Percentiles rank a stretch among this genome's conserved stretches.
Evolutionary conservation across 2,888 invertebrate genomes (phyloP).

Genomic region (Phrixothrix hirtus): DNA sequence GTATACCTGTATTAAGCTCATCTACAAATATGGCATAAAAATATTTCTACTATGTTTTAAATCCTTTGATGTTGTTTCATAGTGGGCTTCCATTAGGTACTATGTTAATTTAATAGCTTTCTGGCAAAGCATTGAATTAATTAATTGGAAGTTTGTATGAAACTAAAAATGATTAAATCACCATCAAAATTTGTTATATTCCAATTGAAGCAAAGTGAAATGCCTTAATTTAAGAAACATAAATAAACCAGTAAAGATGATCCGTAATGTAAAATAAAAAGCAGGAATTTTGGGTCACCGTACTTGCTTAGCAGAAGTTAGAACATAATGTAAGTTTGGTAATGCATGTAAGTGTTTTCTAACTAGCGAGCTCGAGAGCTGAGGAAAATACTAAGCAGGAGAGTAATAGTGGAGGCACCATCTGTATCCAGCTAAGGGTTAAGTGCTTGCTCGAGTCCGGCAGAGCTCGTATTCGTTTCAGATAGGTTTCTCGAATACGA

Average conservation of each 20-base stretch:
- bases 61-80: slow-evolving; percentile 24
- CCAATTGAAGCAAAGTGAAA: too few relatives aligned
- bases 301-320: slow-evolving; percentile 22
- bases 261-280: slow-evolving; percentile 7
- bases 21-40: too few relatives aligned
- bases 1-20: too few relatives aligned
- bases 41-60: too few relatives aligned
- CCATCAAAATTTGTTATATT: too few relatives aligned
- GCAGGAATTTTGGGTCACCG: slow-evolving; percentile 5
- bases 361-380: slow-evolving; percentile 41
- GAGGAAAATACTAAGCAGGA: slow-evolving; percentile 41
- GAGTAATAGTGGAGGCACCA: slow-evolving; percentile 42
- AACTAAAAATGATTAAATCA: too few relatives aligned
- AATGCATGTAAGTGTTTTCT: slow-evolving; percentile 49
- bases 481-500: slow-evolving; percentile 8
- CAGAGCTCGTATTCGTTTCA: slow-evolving; percentile 24
- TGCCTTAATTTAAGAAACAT: not conserved
- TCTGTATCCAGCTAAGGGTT: slow-evolving; percentile 42
- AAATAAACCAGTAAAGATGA: slow-evolving; percentile 3
- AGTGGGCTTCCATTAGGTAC: slow-evolving; percentile 20
- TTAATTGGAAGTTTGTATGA: slow-evolving; percentile 14
- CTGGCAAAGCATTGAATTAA: slow-evolving; percentile 27
- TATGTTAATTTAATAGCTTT: slow-evolving; percentile 26
- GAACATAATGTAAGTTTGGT: slow-evolving; percentile 30
- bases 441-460: slow-evolving; percentile 38